Evolutionary conservation across 2,888 invertebrate genomes (phyloP), one percentile per base, ranked within the genome.

Genomic region (Troilus luridus): DNA sequence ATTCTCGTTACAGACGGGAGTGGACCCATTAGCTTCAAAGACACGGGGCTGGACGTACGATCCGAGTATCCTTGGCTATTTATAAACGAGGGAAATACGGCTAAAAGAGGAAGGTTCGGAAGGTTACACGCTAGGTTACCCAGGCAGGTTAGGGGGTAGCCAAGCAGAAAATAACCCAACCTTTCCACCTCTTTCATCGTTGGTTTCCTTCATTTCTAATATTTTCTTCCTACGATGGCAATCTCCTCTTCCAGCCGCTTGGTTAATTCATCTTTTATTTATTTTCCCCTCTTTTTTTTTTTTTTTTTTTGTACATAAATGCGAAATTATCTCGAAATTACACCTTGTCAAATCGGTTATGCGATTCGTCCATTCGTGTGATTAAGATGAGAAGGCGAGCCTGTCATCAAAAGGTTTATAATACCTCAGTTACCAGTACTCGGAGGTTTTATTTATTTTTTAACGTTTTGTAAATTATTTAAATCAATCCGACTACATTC

Each of bases 121-220:
- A 77, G 90, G 90, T 90, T 90, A 90, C 90, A 90, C 90, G 90
- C 72, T 90, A 90, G 90, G 90, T 90, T 90, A 90, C 41, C 90
- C 90, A 77, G 90, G 72, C 62, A 90, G 90, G 90, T 77, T 90
- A 90, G 90, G 56, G 77, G 41, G 72, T 56, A 90, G 56, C 90
- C 67, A 90, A 59, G 90, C 90, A 58, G 90, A 90, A 90, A 90
- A 90, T 90, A 90, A 90, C 54, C 58, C 90, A 24, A 72, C 90
- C 72, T 90, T 77, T 85, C 58, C 58, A 90, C 56, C 90, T 90
- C 90, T 90, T 90, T 90, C 90, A 90, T 90, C 90, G 67, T 77
- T 90, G 90, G 90, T 58, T 77, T 90, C 67, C 72, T 85, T 85
- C n/a, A 85, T 85, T 85, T 85, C 85, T 85, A 85, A 85, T 85